Evolutionary conservation across 2,888 invertebrate species (phyloP).

Genomic region (Margaritifera margaritifera): DNA sequence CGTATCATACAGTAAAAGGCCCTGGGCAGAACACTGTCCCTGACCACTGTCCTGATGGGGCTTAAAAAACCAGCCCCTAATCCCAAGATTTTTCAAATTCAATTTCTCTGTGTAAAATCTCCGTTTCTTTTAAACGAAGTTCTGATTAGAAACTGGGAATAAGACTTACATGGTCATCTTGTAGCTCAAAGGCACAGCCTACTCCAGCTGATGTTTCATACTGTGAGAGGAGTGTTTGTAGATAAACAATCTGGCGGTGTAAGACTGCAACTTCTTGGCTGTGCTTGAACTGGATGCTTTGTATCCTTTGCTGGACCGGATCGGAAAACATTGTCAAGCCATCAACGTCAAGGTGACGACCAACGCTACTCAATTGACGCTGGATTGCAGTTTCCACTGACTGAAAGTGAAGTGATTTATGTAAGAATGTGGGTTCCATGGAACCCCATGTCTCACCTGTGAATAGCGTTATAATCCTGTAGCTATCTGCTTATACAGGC

Average conservation of each 20-base stretch:
- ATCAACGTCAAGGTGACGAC: slow-evolving; percentile 73
- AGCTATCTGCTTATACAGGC: no score
- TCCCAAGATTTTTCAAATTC: no score
- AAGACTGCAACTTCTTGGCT: slow-evolving; percentile 83
- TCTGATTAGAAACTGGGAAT: background rate
- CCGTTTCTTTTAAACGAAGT: no score
- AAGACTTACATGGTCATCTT: slow-evolving; percentile 31
- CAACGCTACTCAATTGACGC: slow-evolving; percentile 49
- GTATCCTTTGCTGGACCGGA: slow-evolving; percentile 84
- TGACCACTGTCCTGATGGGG: no score
- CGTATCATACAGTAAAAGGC: no score
- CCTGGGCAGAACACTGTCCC: no score
- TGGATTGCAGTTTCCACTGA: slow-evolving; percentile 45
- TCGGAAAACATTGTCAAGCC: slow-evolving; percentile 83
- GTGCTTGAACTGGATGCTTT: slow-evolving; percentile 80
- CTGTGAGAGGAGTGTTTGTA: slow-evolving; percentile 82
- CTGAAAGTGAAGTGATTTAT: slow-evolving; percentile 18
- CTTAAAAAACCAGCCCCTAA: no score
- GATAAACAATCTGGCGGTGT: slow-evolving; percentile 84
- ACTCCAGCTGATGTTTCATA: slow-evolving; percentile 51
- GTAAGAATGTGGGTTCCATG: background rate
- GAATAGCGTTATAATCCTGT: no score
- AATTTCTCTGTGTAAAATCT: no score
- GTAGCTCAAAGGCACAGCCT: slow-evolving; percentile 34
- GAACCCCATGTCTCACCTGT: background rate